Evolutionary conservation across 1,140 invertebrate species (phyloP), one percentile per base, ranked within the genome.

Genomic region (Gryllus bimaculatus): DNA sequence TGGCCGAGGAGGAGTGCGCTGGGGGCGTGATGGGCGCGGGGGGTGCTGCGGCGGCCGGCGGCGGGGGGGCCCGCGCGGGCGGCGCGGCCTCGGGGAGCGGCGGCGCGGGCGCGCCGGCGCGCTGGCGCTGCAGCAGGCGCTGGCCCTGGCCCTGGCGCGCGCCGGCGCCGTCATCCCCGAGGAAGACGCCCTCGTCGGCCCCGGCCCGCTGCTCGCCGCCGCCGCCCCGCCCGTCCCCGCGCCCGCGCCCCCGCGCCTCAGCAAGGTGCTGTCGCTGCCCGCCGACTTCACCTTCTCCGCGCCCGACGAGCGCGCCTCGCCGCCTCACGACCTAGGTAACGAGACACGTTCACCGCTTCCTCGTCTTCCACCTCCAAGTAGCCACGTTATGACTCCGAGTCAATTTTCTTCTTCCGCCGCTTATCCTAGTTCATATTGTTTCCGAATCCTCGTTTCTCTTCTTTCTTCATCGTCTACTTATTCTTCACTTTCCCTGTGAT

Each of bases 211-310:
- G 54, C 10, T 18, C 54, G 10, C 18, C 54, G 54, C 18, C 54
- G 7, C 54, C 10, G 54, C 54, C 18, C 54, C 54, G 54, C 18
- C 54, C 54, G 10, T 18, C 54, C 10, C 54, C 10, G 54, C 10
- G 54, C n/a, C 74, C 8, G 10, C 48, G 54, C 49, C 18, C n/a
- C 15, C 20, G 47, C 89, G 88, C 18, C 81, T 91, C 7, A 85
- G 86, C 77, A 90, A 90, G 84, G 89, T 90, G 79, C 85, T 88
- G 47, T 91, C 90, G 20, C 84, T 91, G 75, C 90, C 90, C 18
- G 88, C 88, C 73, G 89, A 90, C 83, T 91, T 91, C 81, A 89
- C 88, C 39, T 91, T 89, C 78, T 81, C 81, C 84, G 80, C 86
- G 82, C 74, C 84, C 83, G 2, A 85, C 83, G 0, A 83, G 83